These are phyloP conservation scores for Pollenia angustigena DNA, from an alignment of 2,888 invertebrate genomes.

Conservation along the genomic window DNA sequence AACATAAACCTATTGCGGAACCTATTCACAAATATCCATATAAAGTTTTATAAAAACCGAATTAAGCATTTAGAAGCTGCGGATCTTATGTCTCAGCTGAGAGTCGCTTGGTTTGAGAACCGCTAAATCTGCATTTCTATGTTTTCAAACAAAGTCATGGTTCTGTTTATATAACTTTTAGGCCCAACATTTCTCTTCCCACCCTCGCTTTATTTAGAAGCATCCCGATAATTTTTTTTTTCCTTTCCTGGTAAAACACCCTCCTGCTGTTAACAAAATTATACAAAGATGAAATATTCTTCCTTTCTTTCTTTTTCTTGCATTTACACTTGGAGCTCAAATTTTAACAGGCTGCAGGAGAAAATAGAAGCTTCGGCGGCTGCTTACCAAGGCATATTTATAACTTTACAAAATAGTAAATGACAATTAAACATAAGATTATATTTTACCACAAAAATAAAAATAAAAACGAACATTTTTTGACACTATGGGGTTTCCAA, in stretches of 20 bases:
- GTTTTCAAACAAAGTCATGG: no score
- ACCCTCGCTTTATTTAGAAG: slow-evolving; percentile 25
- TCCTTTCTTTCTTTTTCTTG: not conserved
- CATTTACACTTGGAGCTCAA: slow-evolving; percentile 39
- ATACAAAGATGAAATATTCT: slow-evolving; percentile 28
- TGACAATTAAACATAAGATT: slow-evolving; percentile 71
- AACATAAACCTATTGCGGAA: no score
- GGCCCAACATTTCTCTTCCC: not conserved
- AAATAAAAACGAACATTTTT: slow-evolving; percentile 52
- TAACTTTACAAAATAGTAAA: slow-evolving; percentile 63
- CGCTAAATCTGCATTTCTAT: no score
- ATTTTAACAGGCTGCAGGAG: slow-evolving; percentile 13
- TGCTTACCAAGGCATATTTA: slow-evolving; percentile 53
- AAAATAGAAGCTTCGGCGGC: slow-evolving; percentile 51
- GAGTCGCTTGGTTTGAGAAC: no score
- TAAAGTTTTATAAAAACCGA: no score
- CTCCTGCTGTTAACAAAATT: slow-evolving; percentile 63
- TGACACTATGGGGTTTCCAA: slow-evolving; percentile 49
- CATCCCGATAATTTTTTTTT: slow-evolving; percentile 22
- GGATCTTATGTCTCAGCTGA: no score
- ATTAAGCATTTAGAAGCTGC: no score
- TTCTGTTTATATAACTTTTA: not conserved
- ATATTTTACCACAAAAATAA: slow-evolving; percentile 67
- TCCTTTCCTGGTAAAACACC: slow-evolving; percentile 21
- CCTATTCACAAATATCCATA: no score